Evolutionary conservation across 30 jellyfish, hydroid and myxozoan genomes (phyloP).

Genomic region (Rhopilema esculentum): DNA sequence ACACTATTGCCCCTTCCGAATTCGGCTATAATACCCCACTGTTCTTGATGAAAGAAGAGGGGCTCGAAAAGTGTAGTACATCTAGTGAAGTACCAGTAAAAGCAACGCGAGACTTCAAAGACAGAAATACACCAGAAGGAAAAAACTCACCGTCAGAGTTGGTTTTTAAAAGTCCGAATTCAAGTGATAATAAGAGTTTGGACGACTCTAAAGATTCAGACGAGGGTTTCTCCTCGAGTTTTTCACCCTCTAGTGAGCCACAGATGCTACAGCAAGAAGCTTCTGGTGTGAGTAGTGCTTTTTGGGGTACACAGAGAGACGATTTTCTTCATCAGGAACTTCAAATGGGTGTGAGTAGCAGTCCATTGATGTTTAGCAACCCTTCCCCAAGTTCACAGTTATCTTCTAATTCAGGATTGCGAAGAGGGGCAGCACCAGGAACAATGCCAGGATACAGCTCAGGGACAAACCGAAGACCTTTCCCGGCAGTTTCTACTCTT

Average conservation of each 20-base stretch:
- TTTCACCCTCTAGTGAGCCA: constrained; percentile 99
- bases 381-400: constrained; percentile 58
- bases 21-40: constrained; percentile 84
- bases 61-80: constrained; percentile 55
- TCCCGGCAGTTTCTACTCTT: constrained; percentile 95
- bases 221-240: constrained; percentile 99
- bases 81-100: constrained; percentile 51
- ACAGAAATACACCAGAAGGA: constrained; percentile 53
- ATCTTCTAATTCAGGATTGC: constrained; percentile 30
- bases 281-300: constrained; percentile 81
- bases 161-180: constrained; percentile 64
- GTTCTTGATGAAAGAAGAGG: constrained; percentile 80
- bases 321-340: constrained; percentile 91
- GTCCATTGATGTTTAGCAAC: constrained; percentile 75
- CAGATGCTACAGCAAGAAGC: constrained; percentile 96
- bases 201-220: constrained; percentile 98
- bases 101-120: constrained; percentile 75
- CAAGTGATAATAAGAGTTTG: constrained; percentile 72
- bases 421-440: constrained; percentile 67
- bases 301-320: constrained; percentile 96
- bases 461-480: constrained; percentile 81
- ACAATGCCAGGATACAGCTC: constrained; percentile 73
- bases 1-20: constrained; percentile 85
- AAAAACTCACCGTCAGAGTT: constrained; percentile 64
- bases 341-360: constrained; percentile 82